Evolutionary conservation across 2,797 vertebrate genomes (phyloP).

Genomic region (Pitangus sulphuratus): DNA sequence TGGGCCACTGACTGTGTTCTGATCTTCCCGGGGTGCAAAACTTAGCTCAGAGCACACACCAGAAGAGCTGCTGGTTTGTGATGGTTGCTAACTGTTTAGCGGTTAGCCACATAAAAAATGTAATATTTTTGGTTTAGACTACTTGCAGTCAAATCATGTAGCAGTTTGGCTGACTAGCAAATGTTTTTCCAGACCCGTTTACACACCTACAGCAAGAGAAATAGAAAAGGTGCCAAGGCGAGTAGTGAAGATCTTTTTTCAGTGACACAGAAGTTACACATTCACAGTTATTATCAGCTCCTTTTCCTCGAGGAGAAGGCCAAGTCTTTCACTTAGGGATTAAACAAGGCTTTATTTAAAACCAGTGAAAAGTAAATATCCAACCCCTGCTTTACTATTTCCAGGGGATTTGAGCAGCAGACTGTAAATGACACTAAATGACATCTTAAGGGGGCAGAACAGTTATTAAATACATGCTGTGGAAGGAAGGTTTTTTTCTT

Average conservation of each 20-base stretch:
- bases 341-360: slow-evolving; percentile 48
- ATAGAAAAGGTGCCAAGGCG: not conserved
- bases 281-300: slow-evolving; percentile 28
- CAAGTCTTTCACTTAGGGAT: slow-evolving; percentile 7
- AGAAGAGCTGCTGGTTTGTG: not conserved
- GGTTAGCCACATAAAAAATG: not conserved
- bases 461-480: not conserved
- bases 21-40: not conserved
- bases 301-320: not conserved
- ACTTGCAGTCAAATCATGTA: not conserved
- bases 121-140: not conserved
- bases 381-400: slow-evolving; percentile 7
- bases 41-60: not conserved
- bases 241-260: not conserved
- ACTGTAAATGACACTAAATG: slow-evolving; percentile 47
- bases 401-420: slow-evolving; percentile 15
- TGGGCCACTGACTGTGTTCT: not conserved
- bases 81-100: not conserved
- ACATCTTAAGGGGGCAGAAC: slow-evolving; percentile 5
- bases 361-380: slow-evolving; percentile 42
- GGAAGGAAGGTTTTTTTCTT: not conserved
- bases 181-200: not conserved
- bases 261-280: not conserved
- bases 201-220: not conserved
- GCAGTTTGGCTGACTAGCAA: not conserved